phyloP scores from a whole-genome alignment of 2,888 invertebrate genomes.

The Piscicola geometra region DNA sequence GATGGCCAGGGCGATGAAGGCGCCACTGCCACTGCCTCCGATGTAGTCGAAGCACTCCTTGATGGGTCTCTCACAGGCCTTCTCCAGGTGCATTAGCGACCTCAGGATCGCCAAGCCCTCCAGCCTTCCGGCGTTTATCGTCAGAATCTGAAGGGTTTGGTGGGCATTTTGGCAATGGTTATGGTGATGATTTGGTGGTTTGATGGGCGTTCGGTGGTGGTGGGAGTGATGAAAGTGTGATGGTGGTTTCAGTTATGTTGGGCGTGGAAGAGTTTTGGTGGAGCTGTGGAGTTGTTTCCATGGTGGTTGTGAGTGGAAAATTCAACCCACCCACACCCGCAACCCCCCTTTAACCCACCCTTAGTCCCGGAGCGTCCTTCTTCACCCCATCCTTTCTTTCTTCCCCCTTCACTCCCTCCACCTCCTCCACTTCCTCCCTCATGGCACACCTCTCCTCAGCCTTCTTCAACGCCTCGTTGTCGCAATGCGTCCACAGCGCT shows the following conservation, averaged over 20 bases:
- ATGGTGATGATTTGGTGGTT: too few species aligned
- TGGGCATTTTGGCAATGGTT: too few species aligned
- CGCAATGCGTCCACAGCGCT: background rate
- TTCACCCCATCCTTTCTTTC: background rate
- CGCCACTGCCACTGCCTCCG: background rate
- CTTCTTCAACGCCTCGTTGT: background rate
- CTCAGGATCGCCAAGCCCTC: conserved; percentile 12
- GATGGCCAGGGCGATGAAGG: conserved; percentile 14
- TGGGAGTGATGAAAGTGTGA: too few species aligned
- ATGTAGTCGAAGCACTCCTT: conserved; percentile 14
- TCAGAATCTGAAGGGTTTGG: background rate
- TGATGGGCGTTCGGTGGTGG: too few species aligned
- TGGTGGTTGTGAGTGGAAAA: too few species aligned
- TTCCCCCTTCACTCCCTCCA: too few species aligned
- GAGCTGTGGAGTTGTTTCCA: too few species aligned
- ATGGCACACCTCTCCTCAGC: background rate
- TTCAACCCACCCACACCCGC: background rate
- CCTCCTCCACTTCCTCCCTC: background rate
- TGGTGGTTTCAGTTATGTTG: too few species aligned
- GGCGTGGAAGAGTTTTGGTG: too few species aligned
- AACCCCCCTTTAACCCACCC: background rate
- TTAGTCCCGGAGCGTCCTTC: background rate
- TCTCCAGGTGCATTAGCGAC: background rate
- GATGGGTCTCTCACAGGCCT: background rate
- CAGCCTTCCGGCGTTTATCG: background rate